Evolutionary conservation across 2,113 vertebrate species (phyloP).

Genomic region (human (Homo sapiens)): GRCh38 chr7:95914001-95914500

Average conservation of each 20-base stretch:
- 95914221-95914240: not conserved
- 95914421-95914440: not conserved
- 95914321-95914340: constrained; percentile 21
- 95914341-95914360: constrained; percentile 5
- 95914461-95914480: constrained; percentile 52
- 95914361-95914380: constrained; percentile 12
- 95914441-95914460: constrained; percentile 37
- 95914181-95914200: not conserved
- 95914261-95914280: not conserved
- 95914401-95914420: not conserved
- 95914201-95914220: not conserved
- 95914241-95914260: not conserved
- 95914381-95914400: constrained; percentile 17
- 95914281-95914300: not conserved
- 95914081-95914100: not conserved
- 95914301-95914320: not conserved
- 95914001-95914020: not conserved
- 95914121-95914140: not conserved
- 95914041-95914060: not conserved
- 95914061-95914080: not conserved
- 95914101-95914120: not conserved
- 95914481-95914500: constrained; percentile 55
- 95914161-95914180: not conserved
- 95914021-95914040: not conserved
- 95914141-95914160: not conserved